Base-by-base conservation (phyloP, 1,140 invertebrate species). In the Drosophila cardini region DNA sequence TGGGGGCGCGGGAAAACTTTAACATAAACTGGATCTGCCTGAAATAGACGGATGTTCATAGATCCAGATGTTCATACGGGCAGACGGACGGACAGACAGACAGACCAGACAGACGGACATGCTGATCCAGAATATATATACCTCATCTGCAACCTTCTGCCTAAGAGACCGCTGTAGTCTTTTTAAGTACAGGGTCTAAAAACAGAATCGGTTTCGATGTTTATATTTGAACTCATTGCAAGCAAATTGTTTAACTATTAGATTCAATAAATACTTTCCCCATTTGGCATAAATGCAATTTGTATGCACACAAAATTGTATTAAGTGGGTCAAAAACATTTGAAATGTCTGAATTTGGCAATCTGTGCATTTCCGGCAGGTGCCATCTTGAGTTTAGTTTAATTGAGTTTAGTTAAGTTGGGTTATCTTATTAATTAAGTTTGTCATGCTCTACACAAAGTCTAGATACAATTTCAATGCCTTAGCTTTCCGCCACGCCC, bases 351-450 rank as follows among this genome's bases (percentile, higher is more conserved):
- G 46, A 18, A 21, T 26, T 21, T 30, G 18, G 21, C 46, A 48
- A 13, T 52, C 48, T 6, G 15, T 60, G 10, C 34, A 32, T 50
- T 61, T 61, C 32, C 45, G 15, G 32, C 8, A 11, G 6, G 2
- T 18, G 38, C 42, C 38, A n/a, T 8, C 55, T 57, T 21, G 11
- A 57, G 21, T 4, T 26, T 3, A 26, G 4, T 26, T 26, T 26
- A 26, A 26, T 26, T 2, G 21, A 26, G 4, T 26, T 26, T 5
- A 26, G 21, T 26, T 26, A 26, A 26, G 21, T 18, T 57, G 18
- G 42, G 40, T 48, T 57, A 38, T 48, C 36, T 43, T 43, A 60
- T 78, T 87, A 87, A 85, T 85, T 85, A 76, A 76, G 79, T 72
- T 74, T 71, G 57, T 38, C 38, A 16, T 70, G 21, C 60, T 63